Conservation (phyloP, 2,888 invertebrate species). For the Dasypogon diadema region DNA sequence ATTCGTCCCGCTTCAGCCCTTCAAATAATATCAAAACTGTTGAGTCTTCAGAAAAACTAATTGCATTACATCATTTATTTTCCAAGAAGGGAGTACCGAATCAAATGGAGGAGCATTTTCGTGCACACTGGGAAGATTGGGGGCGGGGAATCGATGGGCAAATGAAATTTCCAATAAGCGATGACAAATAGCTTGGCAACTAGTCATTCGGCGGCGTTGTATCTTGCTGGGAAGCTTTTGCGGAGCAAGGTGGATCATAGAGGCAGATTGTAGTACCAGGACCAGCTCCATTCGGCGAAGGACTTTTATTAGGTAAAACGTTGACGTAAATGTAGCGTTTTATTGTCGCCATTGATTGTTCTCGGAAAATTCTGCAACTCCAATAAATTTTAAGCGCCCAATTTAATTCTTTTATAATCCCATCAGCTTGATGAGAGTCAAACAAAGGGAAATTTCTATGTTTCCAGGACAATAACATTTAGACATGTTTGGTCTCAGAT, state of each 20-base stretch:
- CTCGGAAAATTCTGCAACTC: constrained; percentile 12
- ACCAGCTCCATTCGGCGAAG: background rate
- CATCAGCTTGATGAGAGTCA: constrained; percentile 40
- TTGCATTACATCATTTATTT: constrained; percentile 56
- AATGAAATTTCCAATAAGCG: constrained; percentile 55
- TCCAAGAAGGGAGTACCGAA: constrained; percentile 28
- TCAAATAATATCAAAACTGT: constrained; percentile 53
- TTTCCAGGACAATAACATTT: no score
- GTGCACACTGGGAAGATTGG: background rate
- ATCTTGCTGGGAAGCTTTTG: constrained; percentile 14
- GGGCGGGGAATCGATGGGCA: constrained; percentile 26
- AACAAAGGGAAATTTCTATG: background rate
- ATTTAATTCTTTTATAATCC: constrained; percentile 55
- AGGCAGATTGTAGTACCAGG: constrained; percentile 12
- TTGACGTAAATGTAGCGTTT: constrained; percentile 55
- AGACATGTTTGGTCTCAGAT: no score
- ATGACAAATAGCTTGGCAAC: constrained; percentile 53
- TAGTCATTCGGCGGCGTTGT: constrained; percentile 43
- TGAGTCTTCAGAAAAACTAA: constrained; percentile 56
- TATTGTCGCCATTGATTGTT: constrained; percentile 52
- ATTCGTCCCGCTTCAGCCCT: background rate
- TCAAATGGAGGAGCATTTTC: constrained; percentile 26
- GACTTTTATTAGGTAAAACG: constrained; percentile 54
- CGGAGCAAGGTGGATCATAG: constrained; percentile 23
- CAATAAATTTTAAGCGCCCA: constrained; percentile 53